Conservation (phyloP, 2,888 invertebrate genomes). For the Plebejus melissa region DNA sequence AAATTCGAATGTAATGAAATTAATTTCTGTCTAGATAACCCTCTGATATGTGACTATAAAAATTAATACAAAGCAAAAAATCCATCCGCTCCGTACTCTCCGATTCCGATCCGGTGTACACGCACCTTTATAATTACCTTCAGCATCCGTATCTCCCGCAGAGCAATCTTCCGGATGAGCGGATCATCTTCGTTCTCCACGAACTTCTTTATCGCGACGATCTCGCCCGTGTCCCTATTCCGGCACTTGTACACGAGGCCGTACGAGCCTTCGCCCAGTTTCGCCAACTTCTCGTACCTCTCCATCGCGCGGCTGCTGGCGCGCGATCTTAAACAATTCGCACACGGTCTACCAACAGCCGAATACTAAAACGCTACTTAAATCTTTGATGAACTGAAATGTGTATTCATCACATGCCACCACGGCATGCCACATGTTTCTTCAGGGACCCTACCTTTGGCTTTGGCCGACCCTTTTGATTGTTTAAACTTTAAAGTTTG, state of each 20-base stretch:
- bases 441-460: too few species aligned
- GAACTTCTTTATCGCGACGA: conserved; percentile 98
- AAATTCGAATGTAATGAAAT: too few species aligned
- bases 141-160: conserved; percentile 94
- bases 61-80: too few species aligned
- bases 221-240: conserved; percentile 94
- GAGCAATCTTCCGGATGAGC: conserved; percentile 95
- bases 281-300: conserved; percentile 95
- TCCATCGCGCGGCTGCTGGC: conserved; percentile 94
- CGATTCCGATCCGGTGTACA: too few species aligned
- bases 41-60: too few species aligned
- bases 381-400: neutral
- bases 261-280: conserved; percentile 97
- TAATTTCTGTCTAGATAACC: too few species aligned
- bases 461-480: too few species aligned
- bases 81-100: too few species aligned
- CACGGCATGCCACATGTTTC: neutral
- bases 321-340: conserved; percentile 80
- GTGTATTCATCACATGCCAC: neutral
- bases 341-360: neutral
- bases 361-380: conserved; percentile 1
- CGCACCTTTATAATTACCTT: conserved; percentile 81
- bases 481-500: too few species aligned
- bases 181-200: conserved; percentile 98
- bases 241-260: conserved; percentile 98